These are phyloP conservation scores for Damaliscus lunatus DNA, from an alignment of 2,113 vertebrate species.

Conservation along the genomic window DNA sequence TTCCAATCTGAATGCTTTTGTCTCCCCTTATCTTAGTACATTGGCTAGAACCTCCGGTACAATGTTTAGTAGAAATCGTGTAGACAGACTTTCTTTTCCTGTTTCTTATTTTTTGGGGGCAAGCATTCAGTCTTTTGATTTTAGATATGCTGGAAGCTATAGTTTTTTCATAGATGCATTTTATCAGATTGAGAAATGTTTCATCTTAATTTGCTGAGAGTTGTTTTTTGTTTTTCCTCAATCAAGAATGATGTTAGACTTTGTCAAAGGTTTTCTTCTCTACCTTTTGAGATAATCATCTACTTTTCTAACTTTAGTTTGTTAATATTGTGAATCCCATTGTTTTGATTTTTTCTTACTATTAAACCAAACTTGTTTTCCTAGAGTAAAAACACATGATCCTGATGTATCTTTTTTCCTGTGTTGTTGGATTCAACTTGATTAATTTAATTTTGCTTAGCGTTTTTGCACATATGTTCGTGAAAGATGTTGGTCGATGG, in stretches of 20 bases:
- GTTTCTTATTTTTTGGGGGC: not conserved
- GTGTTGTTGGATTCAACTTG: not conserved
- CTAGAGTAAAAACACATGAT: not conserved
- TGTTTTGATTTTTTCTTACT: not conserved
- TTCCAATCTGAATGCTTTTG: not conserved
- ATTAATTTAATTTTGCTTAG: not conserved
- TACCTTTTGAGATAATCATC: not conserved
- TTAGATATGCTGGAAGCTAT: not conserved
- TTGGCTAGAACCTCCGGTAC: not conserved
- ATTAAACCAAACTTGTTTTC: not conserved
- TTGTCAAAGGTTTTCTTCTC: not conserved
- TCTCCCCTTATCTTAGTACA: not conserved
- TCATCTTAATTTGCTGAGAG: not conserved
- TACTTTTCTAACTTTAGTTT: constrained; percentile 1
- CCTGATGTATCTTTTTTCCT: not conserved
- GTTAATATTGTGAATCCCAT: not conserved
- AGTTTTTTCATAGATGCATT: not conserved
- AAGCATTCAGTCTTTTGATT: not conserved
- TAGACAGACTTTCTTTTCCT: not conserved
- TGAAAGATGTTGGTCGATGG: not conserved
- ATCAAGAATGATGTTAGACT: not conserved
- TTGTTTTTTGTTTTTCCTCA: not conserved
- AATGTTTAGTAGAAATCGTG: not conserved
- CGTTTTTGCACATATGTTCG: not conserved
- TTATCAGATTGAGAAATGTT: not conserved